Percentiles rank a stretch among this genome's conserved stretches.
Evolutionary conservation across 2,113 vertebrate species (phyloP).

Genomic region (Neodontobutis hainanensis): DNA sequence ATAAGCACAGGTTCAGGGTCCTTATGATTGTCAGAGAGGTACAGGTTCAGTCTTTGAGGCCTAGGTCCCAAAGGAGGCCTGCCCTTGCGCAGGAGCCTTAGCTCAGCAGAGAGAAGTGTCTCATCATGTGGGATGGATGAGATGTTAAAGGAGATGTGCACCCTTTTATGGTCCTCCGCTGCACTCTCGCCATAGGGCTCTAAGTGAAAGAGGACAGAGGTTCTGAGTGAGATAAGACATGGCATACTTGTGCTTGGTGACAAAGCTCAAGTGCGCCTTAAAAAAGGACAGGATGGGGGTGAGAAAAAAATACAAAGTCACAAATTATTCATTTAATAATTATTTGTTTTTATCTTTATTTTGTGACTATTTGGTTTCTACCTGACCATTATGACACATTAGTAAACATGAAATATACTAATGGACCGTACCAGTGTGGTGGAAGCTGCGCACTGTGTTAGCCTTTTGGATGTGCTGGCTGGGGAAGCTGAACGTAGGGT

Average conservation of each 20-base stretch:
- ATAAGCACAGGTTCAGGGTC: constrained; percentile 65
- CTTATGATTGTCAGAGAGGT: constrained; percentile 59
- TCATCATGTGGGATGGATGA: constrained; percentile 82
- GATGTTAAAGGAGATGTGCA: constrained; percentile 80
- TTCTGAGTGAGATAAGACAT: neutral
- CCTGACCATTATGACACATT: no score
- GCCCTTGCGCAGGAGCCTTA: constrained; percentile 71
- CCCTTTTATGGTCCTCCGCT: constrained; percentile 41
- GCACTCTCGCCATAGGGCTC: constrained; percentile 34
- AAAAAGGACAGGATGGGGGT: no score
- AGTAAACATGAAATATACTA: neutral
- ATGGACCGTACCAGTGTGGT: constrained; percentile 75
- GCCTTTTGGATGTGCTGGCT: constrained; percentile 77
- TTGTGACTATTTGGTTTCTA: no score
- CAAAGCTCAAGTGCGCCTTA: no score
- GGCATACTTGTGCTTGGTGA: no score
- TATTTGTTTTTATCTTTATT: no score
- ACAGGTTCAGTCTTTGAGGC: constrained; percentile 73
- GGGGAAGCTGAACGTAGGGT: constrained; percentile 77
- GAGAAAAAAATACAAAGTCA: no score
- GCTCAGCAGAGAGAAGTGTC: constrained; percentile 79
- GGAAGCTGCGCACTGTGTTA: constrained; percentile 83
- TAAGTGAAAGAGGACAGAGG: constrained; percentile 5
- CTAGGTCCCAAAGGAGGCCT: constrained; percentile 37
- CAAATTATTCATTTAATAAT: no score